phyloP scores from a whole-genome alignment of 2,113 vertebrate species.

The Mobula birostris region DNA sequence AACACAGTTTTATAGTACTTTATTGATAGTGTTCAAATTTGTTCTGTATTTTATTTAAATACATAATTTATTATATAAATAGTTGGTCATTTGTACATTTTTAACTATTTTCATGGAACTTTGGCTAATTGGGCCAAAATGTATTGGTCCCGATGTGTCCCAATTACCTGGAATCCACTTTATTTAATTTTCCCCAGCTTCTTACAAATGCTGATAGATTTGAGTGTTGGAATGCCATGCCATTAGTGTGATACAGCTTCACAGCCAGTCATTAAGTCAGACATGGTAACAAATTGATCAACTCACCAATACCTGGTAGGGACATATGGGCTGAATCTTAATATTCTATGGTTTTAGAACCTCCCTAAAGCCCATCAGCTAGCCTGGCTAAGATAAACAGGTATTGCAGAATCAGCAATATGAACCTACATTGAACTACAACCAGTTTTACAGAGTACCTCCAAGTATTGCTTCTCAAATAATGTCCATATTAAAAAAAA shows the following conservation, averaged over 20 bases:
- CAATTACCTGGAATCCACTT: no score
- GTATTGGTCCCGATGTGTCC: no score
- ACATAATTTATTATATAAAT: no score
- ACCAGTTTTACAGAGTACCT: not conserved
- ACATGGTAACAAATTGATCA: not conserved
- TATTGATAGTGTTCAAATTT: no score
- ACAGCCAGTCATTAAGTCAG: not conserved
- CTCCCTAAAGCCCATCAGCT: no score
- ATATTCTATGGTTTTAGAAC: no score
- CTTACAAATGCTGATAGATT: not conserved
- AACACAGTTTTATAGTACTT: no score
- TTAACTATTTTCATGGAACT: no score
- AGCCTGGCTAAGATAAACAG: not conserved
- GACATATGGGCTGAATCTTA: no score
- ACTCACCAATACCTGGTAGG: not conserved
- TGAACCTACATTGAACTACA: not conserved
- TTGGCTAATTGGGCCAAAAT: no score
- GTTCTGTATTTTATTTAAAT: no score
- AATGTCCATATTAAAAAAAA: not conserved
- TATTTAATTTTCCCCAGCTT: not conserved
- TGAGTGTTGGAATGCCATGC: not conserved
- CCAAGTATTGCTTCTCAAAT: not conserved
- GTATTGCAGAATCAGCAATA: not conserved
- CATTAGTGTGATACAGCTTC: not conserved
- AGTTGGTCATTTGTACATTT: no score